These are phyloP conservation scores for Mesaphorura yosii DNA, from an alignment of 1,140 invertebrate genomes.

Conservation along the genomic window DNA sequence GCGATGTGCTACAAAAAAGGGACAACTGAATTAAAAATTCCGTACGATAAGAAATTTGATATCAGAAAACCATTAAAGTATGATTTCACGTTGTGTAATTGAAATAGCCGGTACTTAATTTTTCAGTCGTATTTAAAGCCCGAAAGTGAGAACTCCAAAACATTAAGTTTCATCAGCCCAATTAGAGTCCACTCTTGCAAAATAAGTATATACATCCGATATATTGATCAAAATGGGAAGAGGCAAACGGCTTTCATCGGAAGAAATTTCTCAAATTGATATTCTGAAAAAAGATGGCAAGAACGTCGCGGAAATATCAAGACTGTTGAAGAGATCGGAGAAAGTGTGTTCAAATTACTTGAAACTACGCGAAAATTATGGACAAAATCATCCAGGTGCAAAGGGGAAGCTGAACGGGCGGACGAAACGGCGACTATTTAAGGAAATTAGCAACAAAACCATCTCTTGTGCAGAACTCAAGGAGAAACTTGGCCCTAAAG, in stretches of 20 bases:
- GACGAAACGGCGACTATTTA: slow-evolving; percentile 2
- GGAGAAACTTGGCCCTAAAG: neutral
- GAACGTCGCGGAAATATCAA: neutral
- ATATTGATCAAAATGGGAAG: too few species aligned
- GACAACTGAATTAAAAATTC: too few species aligned
- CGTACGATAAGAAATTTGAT: too few species aligned
- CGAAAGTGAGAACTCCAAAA: too few species aligned
- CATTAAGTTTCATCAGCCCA: too few species aligned
- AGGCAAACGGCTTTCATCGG: neutral
- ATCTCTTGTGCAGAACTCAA: slow-evolving; percentile 2
- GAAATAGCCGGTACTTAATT: too few species aligned
- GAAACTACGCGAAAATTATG: neutral
- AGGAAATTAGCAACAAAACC: neutral
- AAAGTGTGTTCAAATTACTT: neutral
- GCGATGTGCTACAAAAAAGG: too few species aligned
- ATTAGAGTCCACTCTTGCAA: too few species aligned
- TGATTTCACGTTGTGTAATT: too few species aligned
- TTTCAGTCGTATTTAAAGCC: too few species aligned
- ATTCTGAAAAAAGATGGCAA: neutral
- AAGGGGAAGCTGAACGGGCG: neutral
- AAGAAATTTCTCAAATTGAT: neutral
- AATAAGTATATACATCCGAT: too few species aligned
- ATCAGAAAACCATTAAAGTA: too few species aligned
- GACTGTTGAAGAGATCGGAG: neutral
- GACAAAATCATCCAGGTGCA: neutral